Percentiles rank a stretch among this genome's conserved stretches.
Evolutionary conservation across 2,888 invertebrate genomes (phyloP).

Genomic region (Hyposoter didymator): DNA sequence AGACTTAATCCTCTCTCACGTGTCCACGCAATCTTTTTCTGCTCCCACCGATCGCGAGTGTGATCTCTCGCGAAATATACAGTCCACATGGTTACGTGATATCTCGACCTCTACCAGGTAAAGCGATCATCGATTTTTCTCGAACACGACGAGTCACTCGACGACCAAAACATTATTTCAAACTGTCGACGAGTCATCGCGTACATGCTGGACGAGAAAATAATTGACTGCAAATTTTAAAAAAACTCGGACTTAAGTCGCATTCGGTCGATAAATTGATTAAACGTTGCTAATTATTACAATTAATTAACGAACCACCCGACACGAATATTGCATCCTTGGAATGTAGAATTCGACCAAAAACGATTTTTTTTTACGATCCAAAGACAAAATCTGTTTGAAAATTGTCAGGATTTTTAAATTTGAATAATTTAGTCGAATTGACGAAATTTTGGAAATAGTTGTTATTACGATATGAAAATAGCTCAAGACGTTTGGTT

Average conservation of each 20-base stretch:
- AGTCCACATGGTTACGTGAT: background rate
- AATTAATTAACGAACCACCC: too few relatives aligned
- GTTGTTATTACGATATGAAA: background rate
- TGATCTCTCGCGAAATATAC: background rate
- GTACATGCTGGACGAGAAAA: background rate
- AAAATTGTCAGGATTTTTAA: too few relatives aligned
- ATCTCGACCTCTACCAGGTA: background rate
- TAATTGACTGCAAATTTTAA: background rate
- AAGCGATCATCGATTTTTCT: slow-evolving; percentile 9
- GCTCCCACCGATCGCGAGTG: background rate
- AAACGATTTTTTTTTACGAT: background rate
- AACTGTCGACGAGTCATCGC: background rate
- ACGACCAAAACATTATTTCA: background rate
- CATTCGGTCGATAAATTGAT: too few relatives aligned
- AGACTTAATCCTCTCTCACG: slow-evolving; percentile 10
- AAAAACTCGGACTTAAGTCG: too few relatives aligned
- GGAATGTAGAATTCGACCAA: too few relatives aligned
- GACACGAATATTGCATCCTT: too few relatives aligned
- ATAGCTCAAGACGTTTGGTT: background rate
- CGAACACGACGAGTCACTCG: background rate
- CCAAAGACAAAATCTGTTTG: too few relatives aligned
- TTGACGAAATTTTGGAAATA: background rate
- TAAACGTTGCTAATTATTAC: too few relatives aligned
- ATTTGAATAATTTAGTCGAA: too few relatives aligned
- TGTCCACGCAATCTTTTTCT: background rate